These are phyloP conservation scores for Calcarius lapponicus DNA, from an alignment of 2,797 vertebrate genomes.

Conservation along the genomic window DNA sequence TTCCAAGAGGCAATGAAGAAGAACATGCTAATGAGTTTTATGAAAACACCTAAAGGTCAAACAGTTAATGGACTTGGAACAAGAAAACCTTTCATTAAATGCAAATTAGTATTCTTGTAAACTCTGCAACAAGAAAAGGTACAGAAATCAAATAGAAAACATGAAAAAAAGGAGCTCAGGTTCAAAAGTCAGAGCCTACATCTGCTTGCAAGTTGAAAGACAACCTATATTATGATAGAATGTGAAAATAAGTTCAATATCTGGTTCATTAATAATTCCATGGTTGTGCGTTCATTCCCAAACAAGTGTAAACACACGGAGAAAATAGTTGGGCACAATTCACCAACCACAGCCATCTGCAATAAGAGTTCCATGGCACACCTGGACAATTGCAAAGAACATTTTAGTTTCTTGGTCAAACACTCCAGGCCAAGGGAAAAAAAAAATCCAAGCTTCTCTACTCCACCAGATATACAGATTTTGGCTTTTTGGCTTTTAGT, in stretches of 20 bases:
- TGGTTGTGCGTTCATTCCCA: not conserved
- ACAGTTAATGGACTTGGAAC: constrained; percentile 55
- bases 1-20: constrained; percentile 52
- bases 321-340: not conserved
- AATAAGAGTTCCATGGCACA: not conserved
- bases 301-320: not conserved
- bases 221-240: not conserved
- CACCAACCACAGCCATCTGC: not conserved
- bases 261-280: not conserved
- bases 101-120: constrained; percentile 4
- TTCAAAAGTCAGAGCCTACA: constrained; percentile 22
- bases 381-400: not conserved
- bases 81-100: constrained; percentile 49
- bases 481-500: not conserved
- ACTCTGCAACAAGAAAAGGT: constrained; percentile 17
- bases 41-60: constrained; percentile 61
- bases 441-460: not conserved
- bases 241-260: not conserved
- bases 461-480: not conserved
- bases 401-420: not conserved
- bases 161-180: not conserved
- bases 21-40: constrained; percentile 61
- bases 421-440: not conserved
- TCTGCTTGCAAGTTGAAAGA: constrained; percentile 9
- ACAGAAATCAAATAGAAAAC: constrained; percentile 21